Evolutionary conservation across 2,888 invertebrate genomes (phyloP), one percentile per base, ranked within the genome.

Genomic region (Rutpela maculata): DNA sequence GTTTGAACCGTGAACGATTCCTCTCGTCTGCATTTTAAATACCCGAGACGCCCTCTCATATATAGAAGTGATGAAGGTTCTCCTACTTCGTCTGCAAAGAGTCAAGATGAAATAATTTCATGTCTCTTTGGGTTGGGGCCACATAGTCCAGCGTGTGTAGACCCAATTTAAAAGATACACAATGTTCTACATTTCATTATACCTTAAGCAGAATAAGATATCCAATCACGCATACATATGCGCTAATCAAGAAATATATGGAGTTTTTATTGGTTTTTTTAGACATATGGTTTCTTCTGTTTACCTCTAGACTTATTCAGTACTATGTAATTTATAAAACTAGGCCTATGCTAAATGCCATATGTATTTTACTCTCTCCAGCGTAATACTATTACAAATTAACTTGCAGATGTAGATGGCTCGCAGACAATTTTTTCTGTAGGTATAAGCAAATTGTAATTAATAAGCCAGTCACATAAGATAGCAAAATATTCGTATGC

Each of bases 161-260:
- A 82, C 82, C 82, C 80, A 82, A 73, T 78, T 79, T 77, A 73
- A 75, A 35, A 69, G 76, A 68, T 82, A 76, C 74, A 78, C 76
- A 78, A 76, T 70, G 80, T 82, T 82, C 82, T 75, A 81, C 80
- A 81, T 82, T 82, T 80, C 72, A 75, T 77, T 80, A 74, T 77
- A 31, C 74, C 78, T 80, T 78, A 77, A 74, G 80, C 71, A 79
- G 79, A 55, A 70, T 69, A 18, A 56, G 57, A 38, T 57, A 59
- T 22, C 31, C 31, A 26, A 26, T 65, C 65, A 18, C 17, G 75
- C 69, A 75, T 75, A 63, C 69, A 70, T 75, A 75, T 75, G 26
- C 66, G 68, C 62, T 73, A 73, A 76, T 73, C 68, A 73, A 66
- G 50, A 65, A 67, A 50, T 66, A 69, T 76, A 71, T 71, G 75